Conservation (phyloP, 2,797 vertebrate species). For the Gorsachius magnificus region DNA sequence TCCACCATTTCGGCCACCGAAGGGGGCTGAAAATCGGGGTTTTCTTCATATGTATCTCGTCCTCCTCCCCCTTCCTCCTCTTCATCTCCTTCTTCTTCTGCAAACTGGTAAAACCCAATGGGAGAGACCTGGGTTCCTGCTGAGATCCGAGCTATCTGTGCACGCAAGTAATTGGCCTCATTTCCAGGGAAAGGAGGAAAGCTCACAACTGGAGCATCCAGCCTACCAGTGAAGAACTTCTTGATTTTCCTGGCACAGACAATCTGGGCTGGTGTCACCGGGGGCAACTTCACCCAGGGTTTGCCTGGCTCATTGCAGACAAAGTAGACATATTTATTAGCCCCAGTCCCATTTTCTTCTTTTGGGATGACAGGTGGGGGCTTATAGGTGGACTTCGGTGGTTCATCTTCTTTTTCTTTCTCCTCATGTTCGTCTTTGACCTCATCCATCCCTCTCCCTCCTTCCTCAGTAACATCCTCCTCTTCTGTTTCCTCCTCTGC, state of each 20-base stretch:
- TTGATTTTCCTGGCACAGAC: conserved; percentile 86
- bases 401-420: conserved; percentile 60
- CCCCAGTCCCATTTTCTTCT: conserved; percentile 83
- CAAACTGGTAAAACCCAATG: conserved; percentile 86
- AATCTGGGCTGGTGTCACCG: conserved; percentile 89
- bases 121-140: conserved; percentile 92
- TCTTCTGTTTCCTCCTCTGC: conserved; percentile 71
- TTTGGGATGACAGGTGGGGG: conserved; percentile 80
- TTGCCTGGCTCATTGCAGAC: conserved; percentile 89
- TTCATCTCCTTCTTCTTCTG: conserved; percentile 86
- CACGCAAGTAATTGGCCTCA: conserved; percentile 90
- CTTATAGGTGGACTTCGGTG: conserved; percentile 80
- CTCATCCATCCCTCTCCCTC: conserved; percentile 31
- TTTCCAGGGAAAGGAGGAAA: conserved; percentile 93
- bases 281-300: conserved; percentile 88
- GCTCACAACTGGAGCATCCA: conserved; percentile 84
- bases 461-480: conserved; percentile 59
- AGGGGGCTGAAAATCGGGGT: conserved; percentile 88
- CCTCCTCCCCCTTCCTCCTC: conserved; percentile 81
- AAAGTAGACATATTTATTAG: conserved; percentile 90
- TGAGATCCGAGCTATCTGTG: conserved; percentile 94
- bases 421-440: conserved; percentile 44
- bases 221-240: conserved; percentile 88
- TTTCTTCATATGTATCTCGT: conserved; percentile 82
- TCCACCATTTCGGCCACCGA: conserved; percentile 82